phyloP scores from a whole-genome alignment of 92 coral and sea anemone genomes.

The Porites evermanni region DNA sequence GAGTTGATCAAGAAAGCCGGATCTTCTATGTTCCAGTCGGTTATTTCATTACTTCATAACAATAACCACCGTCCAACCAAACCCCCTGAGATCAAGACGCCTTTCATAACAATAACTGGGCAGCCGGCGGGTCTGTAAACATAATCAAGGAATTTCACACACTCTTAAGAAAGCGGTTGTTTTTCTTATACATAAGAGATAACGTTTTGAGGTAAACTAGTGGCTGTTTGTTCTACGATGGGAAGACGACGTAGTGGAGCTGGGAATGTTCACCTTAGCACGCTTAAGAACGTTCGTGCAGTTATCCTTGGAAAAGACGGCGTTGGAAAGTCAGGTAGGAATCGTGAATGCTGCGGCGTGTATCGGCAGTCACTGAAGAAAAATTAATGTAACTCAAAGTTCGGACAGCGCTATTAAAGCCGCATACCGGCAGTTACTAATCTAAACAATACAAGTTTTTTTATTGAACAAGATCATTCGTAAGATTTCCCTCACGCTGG shows the following conservation, averaged over 20 bases:
- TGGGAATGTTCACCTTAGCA: constrained; percentile 58
- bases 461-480: no score
- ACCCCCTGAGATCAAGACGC: constrained; percentile 21
- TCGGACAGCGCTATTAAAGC: no score
- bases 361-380: background rate
- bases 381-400: background rate
- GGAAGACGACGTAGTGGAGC: constrained; percentile 41
- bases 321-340: constrained; percentile 87
- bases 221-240: constrained; percentile 13
- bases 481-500: no score
- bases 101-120: background rate
- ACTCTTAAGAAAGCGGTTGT: background rate
- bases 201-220: background rate
- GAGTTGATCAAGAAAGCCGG: no score
- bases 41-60: background rate
- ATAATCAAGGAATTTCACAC: background rate
- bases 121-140: constrained; percentile 20
- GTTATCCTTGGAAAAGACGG: constrained; percentile 90
- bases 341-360: background rate
- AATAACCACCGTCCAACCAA: constrained; percentile 1
- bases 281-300: constrained; percentile 74
- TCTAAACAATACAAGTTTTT: no score
- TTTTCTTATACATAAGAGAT: background rate
- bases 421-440: no score
- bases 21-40: background rate